Conservation (phyloP, 2,797 vertebrate genomes). For the Halcyon chelicuti region DNA sequence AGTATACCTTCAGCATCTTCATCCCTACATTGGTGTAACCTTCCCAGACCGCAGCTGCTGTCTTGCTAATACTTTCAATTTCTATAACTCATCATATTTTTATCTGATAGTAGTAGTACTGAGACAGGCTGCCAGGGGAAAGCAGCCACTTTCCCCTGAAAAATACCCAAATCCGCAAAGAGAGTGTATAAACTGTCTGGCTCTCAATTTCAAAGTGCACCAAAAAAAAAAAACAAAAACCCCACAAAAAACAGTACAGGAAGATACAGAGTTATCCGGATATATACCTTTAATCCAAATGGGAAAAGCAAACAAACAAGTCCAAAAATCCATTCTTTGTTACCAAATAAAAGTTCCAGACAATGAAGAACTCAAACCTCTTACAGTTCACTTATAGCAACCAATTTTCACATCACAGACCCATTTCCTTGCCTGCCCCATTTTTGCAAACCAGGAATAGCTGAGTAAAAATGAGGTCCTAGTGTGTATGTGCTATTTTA, state of each 20-base stretch:
- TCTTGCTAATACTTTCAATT: neutral
- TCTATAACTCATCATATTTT: neutral
- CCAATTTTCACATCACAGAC: neutral
- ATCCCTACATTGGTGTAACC: neutral
- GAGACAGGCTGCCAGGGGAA: neutral
- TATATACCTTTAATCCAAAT: neutral
- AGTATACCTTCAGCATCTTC: neutral
- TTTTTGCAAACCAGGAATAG: constrained; percentile 34
- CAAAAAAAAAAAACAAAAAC: neutral
- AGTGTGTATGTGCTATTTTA: neutral
- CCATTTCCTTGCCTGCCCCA: neutral
- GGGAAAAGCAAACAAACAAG: neutral
- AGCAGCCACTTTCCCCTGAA: neutral
- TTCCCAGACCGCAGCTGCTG: neutral
- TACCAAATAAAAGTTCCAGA: neutral
- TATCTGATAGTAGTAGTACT: neutral
- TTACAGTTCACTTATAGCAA: neutral
- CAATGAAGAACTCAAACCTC: neutral
- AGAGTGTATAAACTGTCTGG: neutral
- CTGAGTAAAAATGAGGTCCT: neutral
- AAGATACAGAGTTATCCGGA: neutral
- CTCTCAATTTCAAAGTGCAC: neutral
- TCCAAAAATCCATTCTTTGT: neutral
- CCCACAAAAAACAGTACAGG: too few relatives aligned
- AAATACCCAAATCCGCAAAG: neutral